These are phyloP conservation scores for Frankliniella fusca DNA, from an alignment of 2,888 invertebrate species.

Conservation along the genomic window DNA sequence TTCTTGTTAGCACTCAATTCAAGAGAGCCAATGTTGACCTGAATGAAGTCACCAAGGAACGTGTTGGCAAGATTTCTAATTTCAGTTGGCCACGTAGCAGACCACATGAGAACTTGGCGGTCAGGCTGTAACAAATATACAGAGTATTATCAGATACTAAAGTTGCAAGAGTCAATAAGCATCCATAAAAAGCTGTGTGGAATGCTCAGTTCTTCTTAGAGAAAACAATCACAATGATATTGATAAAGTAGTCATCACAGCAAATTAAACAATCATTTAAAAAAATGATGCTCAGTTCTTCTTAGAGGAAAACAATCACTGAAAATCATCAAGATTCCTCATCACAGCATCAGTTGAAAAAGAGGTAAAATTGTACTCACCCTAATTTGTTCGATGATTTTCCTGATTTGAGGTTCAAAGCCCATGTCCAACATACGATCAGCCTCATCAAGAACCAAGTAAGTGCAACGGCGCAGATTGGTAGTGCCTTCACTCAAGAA, in stretches of 20 bases:
- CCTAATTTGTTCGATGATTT: conserved; percentile 87
- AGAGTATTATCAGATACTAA: background rate
- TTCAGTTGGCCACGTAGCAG: conserved; percentile 99
- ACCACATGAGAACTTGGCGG: conserved; percentile 97
- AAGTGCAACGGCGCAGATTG: conserved; percentile 80
- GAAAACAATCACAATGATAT: background rate
- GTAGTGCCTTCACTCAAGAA: conserved; percentile 76
- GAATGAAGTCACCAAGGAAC: conserved; percentile 83
- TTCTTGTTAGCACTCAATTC: conserved; percentile 91
- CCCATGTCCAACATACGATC: conserved; percentile 98
- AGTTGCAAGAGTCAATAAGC: background rate
- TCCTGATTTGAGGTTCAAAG: conserved; percentile 92
- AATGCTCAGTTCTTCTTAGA: conserved; percentile 3
- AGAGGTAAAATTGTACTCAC: conserved; percentile 43
- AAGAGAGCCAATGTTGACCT: conserved; percentile 86
- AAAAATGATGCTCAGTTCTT: background rate
- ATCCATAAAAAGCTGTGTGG: background rate
- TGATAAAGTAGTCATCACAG: background rate
- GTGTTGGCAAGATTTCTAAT: conserved; percentile 88
- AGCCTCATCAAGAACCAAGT: conserved; percentile 85
- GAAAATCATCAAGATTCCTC: background rate
- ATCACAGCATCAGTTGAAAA: conserved; percentile 9
- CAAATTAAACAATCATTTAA: background rate
- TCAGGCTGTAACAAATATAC: conserved; percentile 62
- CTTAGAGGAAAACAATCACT: background rate